phyloP scores from a whole-genome alignment of 2,888 invertebrate species.

The Scelioninae gen. 1 region DNA sequence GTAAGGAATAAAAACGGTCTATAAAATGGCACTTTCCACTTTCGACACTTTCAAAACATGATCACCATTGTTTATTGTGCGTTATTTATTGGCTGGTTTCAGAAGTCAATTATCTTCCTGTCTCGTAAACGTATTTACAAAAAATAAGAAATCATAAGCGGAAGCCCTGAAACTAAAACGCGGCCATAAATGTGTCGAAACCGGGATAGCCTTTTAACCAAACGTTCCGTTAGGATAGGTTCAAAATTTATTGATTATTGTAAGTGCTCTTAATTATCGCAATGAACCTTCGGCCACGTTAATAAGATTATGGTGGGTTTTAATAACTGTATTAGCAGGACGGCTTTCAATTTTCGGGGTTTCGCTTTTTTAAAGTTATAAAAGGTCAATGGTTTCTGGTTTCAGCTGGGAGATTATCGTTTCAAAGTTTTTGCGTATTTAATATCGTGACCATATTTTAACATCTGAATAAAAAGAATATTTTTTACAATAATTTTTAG shows the following conservation, averaged over 20 bases:
- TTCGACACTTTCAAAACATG: not conserved
- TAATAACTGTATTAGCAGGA: constrained; percentile 32
- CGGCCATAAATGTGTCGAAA: constrained; percentile 36
- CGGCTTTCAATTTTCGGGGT: not conserved
- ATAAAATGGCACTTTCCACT: constrained; percentile 18
- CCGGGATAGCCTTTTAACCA: constrained; percentile 9
- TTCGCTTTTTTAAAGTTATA: not conserved
- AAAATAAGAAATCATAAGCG: constrained; percentile 20
- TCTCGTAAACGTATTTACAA: not conserved
- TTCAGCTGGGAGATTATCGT: not conserved
- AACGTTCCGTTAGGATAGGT: constrained; percentile 18
- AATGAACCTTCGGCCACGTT: constrained; percentile 18
- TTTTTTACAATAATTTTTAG: too few species aligned
- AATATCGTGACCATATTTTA: too few species aligned
- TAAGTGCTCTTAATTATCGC: constrained; percentile 31
- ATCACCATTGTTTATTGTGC: not conserved
- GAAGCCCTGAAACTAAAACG: constrained; percentile 2
- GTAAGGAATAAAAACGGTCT: not conserved
- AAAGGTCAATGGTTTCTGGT: not conserved
- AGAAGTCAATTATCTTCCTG: constrained; percentile 17
- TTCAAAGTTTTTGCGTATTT: too few species aligned
- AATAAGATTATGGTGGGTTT: constrained; percentile 36
- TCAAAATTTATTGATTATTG: constrained; percentile 31
- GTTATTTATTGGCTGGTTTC: constrained; percentile 13
- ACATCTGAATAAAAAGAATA: too few species aligned